Evolutionary conservation across 2,797 vertebrate genomes (phyloP).

Genomic region (Merluccius polli): DNA sequence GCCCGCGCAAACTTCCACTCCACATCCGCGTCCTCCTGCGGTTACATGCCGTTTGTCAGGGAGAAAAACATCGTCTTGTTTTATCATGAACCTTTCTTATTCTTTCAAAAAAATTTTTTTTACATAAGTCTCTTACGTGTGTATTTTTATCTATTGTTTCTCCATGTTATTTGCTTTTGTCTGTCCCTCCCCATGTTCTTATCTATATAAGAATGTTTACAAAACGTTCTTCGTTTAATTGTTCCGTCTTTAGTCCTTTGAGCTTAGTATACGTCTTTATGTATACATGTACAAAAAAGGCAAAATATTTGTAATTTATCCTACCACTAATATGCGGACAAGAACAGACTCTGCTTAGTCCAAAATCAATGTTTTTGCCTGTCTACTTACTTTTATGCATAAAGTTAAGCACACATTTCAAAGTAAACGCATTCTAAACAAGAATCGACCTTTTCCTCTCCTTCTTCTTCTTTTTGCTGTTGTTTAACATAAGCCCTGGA

Average conservation of each 20-base stretch:
- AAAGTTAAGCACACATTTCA: too few relatives aligned
- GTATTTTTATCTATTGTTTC: too few relatives aligned
- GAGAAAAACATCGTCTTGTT: too few relatives aligned
- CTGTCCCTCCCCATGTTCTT: too few relatives aligned
- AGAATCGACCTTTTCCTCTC: too few relatives aligned
- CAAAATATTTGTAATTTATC: too few relatives aligned
- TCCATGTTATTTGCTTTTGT: neutral
- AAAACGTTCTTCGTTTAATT: neutral
- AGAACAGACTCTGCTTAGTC: neutral
- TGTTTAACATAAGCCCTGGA: neutral
- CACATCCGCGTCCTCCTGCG: slow-evolving; percentile 91
- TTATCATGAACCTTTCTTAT: too few relatives aligned
- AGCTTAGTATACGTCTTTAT: neutral
- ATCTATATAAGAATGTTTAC: neutral
- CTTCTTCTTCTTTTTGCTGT: neutral
- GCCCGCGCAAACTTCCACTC: slow-evolving; percentile 98
- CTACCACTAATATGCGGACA: too few relatives aligned
- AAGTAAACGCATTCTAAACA: too few relatives aligned
- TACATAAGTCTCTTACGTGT: too few relatives aligned
- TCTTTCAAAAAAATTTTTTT: neutral
- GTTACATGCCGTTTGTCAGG: neutral
- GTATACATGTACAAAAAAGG: too few relatives aligned
- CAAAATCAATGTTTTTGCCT: neutral
- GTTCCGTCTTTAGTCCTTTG: neutral
- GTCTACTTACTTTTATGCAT: too few relatives aligned